Evolutionary conservation across 2,888 invertebrate species (phyloP), one percentile per base, ranked within the genome.

Genomic region (Coleophora flavipennella): DNA sequence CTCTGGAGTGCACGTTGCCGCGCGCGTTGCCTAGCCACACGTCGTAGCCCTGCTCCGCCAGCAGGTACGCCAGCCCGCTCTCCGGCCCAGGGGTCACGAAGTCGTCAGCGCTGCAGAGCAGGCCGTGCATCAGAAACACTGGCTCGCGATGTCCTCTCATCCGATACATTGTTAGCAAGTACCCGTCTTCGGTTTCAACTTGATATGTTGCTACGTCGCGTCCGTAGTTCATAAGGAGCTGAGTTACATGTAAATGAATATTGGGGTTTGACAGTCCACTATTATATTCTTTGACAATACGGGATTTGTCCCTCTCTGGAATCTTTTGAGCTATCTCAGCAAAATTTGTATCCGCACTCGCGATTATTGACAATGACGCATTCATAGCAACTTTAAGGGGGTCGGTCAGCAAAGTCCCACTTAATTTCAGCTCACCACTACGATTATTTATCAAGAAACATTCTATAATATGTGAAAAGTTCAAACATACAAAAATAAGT

Each of bases 11-110:
- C 11, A 85, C 85, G 59, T 89, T 92, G 3, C 95, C 95, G 1
- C 95, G 86, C 4, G 88, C 87, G 63, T 94, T 95, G 0, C 91
- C 90, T 67, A 95, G 67, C 94, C 94, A 95, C 0, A 92, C 90
- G 50, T 92, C 92, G 53, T 89, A 91, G 7, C 90, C 90, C 36
- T 83, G 69, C 32, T 88, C 85, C 1, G 89, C 85, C 1, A 92
- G 61, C 1, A 86, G 53, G 46, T 79, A 88, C 1, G 76, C 74
- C 7, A 79, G 51, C 0, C 64, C 68, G 35, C 51, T 61, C 1
- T 60, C 57, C 0, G 67, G 64, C 1, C 80, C 80, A 0, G 69
- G 56, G 8, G 74, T 40, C 3, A 80, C 50, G 35, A 51, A 80
- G 42, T 78, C 79, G 36, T 78, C 77, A 1, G 78, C 62, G 43